Percentiles rank a stretch among this genome's conserved stretches.
phyloP scores from a whole-genome alignment of 2,888 invertebrate species.

The Patella pellucida region DNA sequence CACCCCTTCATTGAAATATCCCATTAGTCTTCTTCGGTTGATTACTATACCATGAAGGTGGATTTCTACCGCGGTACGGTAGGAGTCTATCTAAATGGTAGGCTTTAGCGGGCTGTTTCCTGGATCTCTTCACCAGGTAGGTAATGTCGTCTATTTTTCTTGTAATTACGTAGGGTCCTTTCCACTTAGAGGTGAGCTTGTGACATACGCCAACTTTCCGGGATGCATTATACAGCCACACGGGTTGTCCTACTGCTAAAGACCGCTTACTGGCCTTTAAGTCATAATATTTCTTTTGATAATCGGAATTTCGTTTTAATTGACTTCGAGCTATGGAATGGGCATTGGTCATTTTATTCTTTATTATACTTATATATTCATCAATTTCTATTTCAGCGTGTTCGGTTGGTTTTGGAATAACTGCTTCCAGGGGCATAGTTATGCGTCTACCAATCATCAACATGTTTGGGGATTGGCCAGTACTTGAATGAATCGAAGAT shows the following conservation, averaged over 20 bases:
- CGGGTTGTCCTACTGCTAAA: conserved; percentile 18
- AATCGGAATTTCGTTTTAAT: background rate
- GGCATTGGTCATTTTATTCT: background rate
- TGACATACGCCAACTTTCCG: conserved; percentile 28
- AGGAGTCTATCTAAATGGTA: conserved; percentile 31
- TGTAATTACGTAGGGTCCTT: conserved; percentile 29
- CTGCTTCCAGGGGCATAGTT: conserved; percentile 29
- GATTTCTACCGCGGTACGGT: conserved; percentile 27
- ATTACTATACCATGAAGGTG: conserved; percentile 25
- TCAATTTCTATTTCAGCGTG: background rate
- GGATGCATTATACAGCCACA: conserved; percentile 33
- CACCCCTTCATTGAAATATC: too few species aligned
- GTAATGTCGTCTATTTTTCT: conserved; percentile 29
- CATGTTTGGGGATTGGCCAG: conserved; percentile 33
- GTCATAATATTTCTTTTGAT: conserved; percentile 27
- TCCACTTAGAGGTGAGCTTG: conserved; percentile 30
- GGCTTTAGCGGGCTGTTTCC: conserved; percentile 22
- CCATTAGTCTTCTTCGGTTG: background rate
- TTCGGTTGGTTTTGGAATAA: conserved; percentile 21
- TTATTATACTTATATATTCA: background rate
- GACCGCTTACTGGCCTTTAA: conserved; percentile 15
- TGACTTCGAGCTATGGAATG: background rate
- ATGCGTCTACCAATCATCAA: conserved; percentile 32
- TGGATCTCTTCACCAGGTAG: conserved; percentile 30
- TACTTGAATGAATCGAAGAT: conserved; percentile 27